Evolutionary conservation across 35 echinoderm and acorn worm species (phyloP), one percentile per base, ranked within the genome.

Genomic region (Heliocidaris tuberculata): DNA sequence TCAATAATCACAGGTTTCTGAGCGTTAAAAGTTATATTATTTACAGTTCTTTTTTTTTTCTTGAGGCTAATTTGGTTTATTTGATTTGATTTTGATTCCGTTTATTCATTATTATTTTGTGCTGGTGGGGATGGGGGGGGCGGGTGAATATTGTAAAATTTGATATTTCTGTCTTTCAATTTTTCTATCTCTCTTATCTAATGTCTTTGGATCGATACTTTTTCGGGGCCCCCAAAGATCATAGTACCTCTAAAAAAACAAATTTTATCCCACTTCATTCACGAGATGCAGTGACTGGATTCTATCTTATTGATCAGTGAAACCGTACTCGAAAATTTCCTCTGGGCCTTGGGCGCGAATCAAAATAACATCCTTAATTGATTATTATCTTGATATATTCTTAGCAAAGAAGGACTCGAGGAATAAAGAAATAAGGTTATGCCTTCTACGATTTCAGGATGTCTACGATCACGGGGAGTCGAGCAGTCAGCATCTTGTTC

Each of bases 371-470:
- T 78, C 65, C 65, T 78, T 78, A n/a, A 78, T 3, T 78, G 65
- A 78, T 78, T 21, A 19, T 78, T 78, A 78, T 78, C 65, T 78
- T n/a, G 65, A 78, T 78, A 24, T 78, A 78, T 78, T 78, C 65
- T 78, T 78, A 78, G 65, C 21, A 78, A 78, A 78, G 65, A 21
- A 27, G 65, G 65, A 78, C 65, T 78, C 27, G 27, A 78, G 65
- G 21, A 78, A 78, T 78, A n/a, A 78, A 17, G 65, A 78, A 78
- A 0, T 17, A 78, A 78, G 65, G 65, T 78, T 27, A 78, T 78
- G 65, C 65, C 65, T 78, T 78, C 65, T 78, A 21, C 65, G 24
- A 78, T 78, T 78, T 78, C 65, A 78, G 65, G 65, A 78, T 78
- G 65, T 78, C 65, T 78, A 24, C 21, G 21, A 78, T 78, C 65